Conservation (phyloP, 2,888 invertebrate genomes). For the Stenchaetothrips biformis region DNA sequence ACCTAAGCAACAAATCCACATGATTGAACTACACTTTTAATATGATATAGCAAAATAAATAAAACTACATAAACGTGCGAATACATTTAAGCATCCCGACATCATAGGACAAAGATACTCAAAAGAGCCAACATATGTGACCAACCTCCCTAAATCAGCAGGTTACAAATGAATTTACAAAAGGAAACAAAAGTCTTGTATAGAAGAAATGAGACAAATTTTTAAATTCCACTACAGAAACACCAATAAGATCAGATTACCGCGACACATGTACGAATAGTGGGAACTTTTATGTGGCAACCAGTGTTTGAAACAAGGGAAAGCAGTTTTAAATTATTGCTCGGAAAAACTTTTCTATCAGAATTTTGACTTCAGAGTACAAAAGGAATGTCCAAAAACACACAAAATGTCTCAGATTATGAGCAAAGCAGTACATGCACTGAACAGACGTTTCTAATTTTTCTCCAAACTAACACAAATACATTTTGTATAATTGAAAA, state of each 20-base stretch:
- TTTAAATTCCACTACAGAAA: no score
- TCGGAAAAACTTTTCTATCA: no score
- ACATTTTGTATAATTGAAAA: not conserved
- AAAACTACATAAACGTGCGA: not conserved
- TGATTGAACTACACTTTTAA: not conserved
- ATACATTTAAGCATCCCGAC: not conserved
- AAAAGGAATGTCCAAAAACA: slow-evolving; percentile 13
- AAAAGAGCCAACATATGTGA: no score
- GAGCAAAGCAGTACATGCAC: not conserved
- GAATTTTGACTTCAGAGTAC: not conserved
- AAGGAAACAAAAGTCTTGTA: not conserved
- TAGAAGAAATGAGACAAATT: not conserved
- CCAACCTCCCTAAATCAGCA: no score
- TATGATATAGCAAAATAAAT: not conserved
- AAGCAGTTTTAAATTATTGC: no score
- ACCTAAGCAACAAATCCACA: slow-evolving; percentile 10
- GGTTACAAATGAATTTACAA: not conserved
- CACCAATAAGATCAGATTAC: no score
- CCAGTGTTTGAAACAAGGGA: no score
- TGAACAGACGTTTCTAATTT: not conserved
- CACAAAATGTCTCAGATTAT: not conserved
- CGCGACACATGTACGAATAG: no score
- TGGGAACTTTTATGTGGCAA: no score
- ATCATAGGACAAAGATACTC: no score
- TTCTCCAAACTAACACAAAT: no score